Evolutionary conservation across 1,140 invertebrate species (phyloP).

Genomic region (Drosophila ananassae): DNA sequence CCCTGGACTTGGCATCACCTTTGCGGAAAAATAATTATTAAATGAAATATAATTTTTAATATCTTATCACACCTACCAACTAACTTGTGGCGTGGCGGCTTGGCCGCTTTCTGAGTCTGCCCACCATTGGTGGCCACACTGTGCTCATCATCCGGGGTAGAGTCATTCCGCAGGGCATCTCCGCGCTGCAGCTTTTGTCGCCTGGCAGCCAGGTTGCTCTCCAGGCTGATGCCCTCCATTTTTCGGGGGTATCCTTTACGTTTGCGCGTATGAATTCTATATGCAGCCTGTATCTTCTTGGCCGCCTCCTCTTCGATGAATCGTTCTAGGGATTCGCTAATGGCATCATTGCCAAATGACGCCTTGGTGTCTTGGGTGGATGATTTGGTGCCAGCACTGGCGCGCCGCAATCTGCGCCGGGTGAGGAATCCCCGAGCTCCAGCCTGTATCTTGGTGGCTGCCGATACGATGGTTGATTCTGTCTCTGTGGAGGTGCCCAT

Average conservation of each 20-base stretch:
- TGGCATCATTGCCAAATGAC: slow-evolving; percentile 80
- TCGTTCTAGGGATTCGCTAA: slow-evolving; percentile 77
- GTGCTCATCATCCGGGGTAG: slow-evolving; percentile 74
- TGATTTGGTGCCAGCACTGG: slow-evolving; percentile 70
- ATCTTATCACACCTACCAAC: slow-evolving; percentile 32
- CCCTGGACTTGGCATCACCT: slow-evolving; percentile 30
- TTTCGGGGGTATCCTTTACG: slow-evolving; percentile 25
- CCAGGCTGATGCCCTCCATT: slow-evolving; percentile 47
- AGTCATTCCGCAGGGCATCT: slow-evolving; percentile 74
- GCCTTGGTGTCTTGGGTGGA: slow-evolving; percentile 64
- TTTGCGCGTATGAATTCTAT: slow-evolving; percentile 45
- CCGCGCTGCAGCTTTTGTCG: slow-evolving; percentile 75
- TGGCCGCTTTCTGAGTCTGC: slow-evolving; percentile 2
- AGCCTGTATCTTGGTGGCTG: slow-evolving; percentile 78
- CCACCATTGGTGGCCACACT: slow-evolving; percentile 21
- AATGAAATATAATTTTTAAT: background rate
- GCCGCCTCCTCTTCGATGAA: slow-evolving; percentile 77
- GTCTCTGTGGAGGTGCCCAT: slow-evolving; percentile 79
- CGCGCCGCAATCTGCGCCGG: slow-evolving; percentile 59
- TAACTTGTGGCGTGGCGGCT: background rate
- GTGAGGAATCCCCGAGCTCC: slow-evolving; percentile 69
- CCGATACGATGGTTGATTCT: slow-evolving; percentile 79
- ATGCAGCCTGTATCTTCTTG: slow-evolving; percentile 66
- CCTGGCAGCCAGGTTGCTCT: slow-evolving; percentile 63
- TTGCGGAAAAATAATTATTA: background rate